Evolutionary conservation across 2,888 invertebrate genomes (phyloP).

Genomic region (Andrena trimmerana): DNA sequence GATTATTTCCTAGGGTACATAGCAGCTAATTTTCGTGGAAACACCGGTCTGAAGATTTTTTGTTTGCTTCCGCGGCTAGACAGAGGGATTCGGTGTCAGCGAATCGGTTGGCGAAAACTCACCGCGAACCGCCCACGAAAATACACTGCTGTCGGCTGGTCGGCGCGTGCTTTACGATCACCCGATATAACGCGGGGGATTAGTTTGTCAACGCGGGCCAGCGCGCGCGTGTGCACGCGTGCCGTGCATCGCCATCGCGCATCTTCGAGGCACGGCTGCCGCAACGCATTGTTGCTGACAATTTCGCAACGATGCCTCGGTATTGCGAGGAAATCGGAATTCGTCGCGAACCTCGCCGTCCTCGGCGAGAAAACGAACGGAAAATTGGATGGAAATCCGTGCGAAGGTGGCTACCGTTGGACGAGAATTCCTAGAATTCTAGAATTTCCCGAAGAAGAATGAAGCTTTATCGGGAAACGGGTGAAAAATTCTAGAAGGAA

Average conservation of each 20-base stretch:
- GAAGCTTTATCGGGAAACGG: neutral
- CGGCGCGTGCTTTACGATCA: constrained; percentile 80
- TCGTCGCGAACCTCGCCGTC: neutral
- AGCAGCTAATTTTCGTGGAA: neutral
- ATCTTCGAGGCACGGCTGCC: constrained; percentile 24
- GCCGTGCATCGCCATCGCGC: constrained; percentile 46
- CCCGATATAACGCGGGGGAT: constrained; percentile 79
- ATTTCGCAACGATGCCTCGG: constrained; percentile 35
- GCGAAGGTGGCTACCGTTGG: neutral
- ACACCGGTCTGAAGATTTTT: neutral
- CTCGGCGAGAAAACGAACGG: neutral
- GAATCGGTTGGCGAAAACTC: constrained; percentile 72
- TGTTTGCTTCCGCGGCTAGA: neutral
- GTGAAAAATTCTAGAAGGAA: neutral
- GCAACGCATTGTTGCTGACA: constrained; percentile 29
- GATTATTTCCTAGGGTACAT: neutral
- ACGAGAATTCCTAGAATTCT: neutral
- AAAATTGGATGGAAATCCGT: neutral
- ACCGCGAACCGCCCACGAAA: constrained; percentile 79
- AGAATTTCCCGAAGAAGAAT: neutral
- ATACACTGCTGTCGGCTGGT: constrained; percentile 75
- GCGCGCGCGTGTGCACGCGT: constrained; percentile 60
- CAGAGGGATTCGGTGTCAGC: constrained; percentile 11
- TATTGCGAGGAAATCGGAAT: neutral
- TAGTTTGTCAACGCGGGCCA: constrained; percentile 83